These are phyloP conservation scores for Lutjanus argentimaculatus DNA, from an alignment of 2,797 vertebrate species.

Conservation along the genomic window DNA sequence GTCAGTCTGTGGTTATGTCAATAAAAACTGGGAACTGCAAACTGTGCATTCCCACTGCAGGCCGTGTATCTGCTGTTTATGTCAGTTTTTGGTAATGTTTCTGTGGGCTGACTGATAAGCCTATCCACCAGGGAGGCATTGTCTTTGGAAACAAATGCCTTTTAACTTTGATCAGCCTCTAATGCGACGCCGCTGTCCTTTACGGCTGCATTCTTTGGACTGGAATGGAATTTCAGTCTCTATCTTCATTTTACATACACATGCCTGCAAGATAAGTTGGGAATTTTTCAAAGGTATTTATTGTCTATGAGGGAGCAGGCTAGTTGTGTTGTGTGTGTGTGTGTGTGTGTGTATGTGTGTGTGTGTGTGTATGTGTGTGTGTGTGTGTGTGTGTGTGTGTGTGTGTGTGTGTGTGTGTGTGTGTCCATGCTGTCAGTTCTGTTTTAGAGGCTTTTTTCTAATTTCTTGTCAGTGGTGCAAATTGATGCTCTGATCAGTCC, in stretches of 20 bases:
- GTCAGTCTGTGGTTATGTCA: constrained; percentile 78
- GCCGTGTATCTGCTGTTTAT: constrained; percentile 58
- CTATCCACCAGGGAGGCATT: constrained; percentile 45
- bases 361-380: no score
- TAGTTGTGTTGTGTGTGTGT: no score
- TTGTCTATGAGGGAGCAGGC: constrained; percentile 55
- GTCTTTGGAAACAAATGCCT: constrained; percentile 48
- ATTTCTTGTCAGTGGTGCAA: constrained; percentile 73
- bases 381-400: no score
- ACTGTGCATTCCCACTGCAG: constrained; percentile 44
- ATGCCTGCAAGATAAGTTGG: constrained; percentile 74
- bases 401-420: constrained; percentile 7
- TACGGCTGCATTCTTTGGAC: constrained; percentile 56
- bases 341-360: no score
- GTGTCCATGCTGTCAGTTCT: constrained; percentile 10
- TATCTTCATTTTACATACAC: constrained; percentile 72
- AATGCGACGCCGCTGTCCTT: constrained; percentile 56
- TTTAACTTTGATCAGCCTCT: constrained; percentile 62
- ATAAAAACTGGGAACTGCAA: constrained; percentile 55
- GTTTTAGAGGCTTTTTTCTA: constrained; percentile 35
- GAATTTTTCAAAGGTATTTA: constrained; percentile 77
- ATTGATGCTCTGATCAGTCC: constrained; percentile 63
- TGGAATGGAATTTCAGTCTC: constrained; percentile 64
- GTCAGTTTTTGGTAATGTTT: constrained; percentile 56
- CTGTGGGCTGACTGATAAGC: constrained; percentile 48